These are phyloP conservation scores for Hemibagrus wyckioides DNA, from an alignment of 2,113 vertebrate genomes.

Conservation along the genomic window DNA sequence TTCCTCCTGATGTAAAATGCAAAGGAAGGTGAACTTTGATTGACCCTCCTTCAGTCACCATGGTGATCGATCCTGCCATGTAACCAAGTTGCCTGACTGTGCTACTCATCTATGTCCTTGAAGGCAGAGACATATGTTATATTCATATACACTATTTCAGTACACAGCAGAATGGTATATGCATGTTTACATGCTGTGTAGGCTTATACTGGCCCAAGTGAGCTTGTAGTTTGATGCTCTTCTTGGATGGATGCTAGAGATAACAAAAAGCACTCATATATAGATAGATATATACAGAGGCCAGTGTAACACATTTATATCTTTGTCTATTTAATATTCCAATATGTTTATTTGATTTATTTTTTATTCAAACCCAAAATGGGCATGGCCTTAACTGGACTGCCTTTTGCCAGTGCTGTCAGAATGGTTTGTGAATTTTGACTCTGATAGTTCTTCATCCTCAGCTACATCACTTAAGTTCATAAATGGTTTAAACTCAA, in stretches of 20 bases:
- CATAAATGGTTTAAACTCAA: background rate
- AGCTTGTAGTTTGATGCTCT: background rate
- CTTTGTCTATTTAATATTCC: background rate
- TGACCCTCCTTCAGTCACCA: slow-evolving; percentile 46
- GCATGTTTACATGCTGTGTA: background rate
- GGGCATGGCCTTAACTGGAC: background rate
- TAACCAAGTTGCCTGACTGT: slow-evolving; percentile 34
- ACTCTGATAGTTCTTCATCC: background rate
- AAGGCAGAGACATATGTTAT: background rate
- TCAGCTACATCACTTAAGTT: background rate
- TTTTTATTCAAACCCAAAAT: background rate
- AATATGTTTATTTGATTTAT: background rate
- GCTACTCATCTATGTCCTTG: background rate
- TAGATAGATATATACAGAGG: background rate
- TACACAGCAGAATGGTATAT: background rate
- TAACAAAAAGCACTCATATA: background rate
- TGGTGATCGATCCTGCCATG: slow-evolving; percentile 39
- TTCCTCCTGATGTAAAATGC: slow-evolving; percentile 36
- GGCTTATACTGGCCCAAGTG: background rate
- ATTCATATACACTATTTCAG: background rate
- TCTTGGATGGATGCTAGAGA: background rate
- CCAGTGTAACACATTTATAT: background rate
- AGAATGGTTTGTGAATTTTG: background rate
- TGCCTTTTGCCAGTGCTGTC: background rate
- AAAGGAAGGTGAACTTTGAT: slow-evolving; percentile 44